Percentiles rank a stretch among this genome's conserved stretches.
Evolutionary conservation across 2,113 vertebrate species (phyloP).

Genomic region (Gambusia affinis): DNA sequence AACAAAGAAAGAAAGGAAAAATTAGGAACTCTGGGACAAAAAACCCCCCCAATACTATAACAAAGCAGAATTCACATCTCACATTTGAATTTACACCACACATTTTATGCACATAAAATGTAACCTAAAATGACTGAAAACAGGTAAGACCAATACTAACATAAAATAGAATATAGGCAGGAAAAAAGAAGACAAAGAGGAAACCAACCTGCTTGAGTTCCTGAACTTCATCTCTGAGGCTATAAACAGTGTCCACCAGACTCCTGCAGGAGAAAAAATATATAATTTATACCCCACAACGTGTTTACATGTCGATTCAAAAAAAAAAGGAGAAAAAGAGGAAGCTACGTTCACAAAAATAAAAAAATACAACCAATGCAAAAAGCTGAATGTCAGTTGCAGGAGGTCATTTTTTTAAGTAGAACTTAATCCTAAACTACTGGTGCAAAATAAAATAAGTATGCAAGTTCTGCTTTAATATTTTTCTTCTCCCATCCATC

Average conservation of each 20-base stretch:
- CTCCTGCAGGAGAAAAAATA: constrained; percentile 80
- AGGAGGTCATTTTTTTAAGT: background rate
- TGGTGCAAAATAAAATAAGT: no score
- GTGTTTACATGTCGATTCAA: background rate
- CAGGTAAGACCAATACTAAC: no score
- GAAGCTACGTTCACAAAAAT: background rate
- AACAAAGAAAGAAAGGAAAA: background rate
- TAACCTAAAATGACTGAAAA: no score
- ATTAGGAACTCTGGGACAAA: background rate
- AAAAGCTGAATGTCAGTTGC: background rate
- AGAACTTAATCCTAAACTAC: no score
- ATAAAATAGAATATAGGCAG: background rate
- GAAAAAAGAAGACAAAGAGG: background rate
- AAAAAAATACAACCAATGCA: background rate
- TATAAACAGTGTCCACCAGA: constrained; percentile 97
- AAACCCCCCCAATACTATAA: background rate
- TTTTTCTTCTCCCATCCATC: no score
- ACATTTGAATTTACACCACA: no score
- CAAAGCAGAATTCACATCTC: no score
- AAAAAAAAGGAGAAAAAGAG: background rate
- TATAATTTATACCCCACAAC: background rate
- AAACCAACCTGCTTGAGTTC: constrained; percentile 91
- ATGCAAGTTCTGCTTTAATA: no score
- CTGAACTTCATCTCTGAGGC: constrained; percentile 94
- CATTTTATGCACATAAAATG: no score